Percentiles rank a stretch among this genome's conserved stretches.
Evolutionary conservation across 2,797 vertebrate species (phyloP).

Genomic region (Mionectes olivaceus): DNA sequence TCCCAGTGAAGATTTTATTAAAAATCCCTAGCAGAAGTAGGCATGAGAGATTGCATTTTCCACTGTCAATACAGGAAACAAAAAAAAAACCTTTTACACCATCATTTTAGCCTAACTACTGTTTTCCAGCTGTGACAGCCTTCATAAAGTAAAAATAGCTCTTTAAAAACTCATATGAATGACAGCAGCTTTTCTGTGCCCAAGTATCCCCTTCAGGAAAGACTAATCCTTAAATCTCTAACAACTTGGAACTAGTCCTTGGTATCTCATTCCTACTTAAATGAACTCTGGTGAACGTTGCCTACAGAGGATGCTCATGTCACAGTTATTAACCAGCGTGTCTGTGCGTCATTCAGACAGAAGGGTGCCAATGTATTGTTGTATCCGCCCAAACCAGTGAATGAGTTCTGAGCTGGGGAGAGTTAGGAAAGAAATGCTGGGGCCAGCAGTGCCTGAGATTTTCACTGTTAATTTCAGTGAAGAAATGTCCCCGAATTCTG

Average conservation of each 20-base stretch:
- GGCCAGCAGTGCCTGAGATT: neutral
- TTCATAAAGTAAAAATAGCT: neutral
- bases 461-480: neutral
- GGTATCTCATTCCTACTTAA: neutral
- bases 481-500: neutral
- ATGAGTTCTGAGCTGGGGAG: neutral
- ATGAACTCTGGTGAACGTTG: neutral
- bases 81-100: neutral
- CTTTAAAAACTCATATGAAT: neutral
- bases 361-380: accelerated
- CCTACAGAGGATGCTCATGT: neutral
- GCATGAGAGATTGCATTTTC: neutral
- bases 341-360: neutral
- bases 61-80: neutral
- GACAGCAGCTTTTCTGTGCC: neutral
- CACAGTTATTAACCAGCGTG: neutral
- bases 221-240: neutral
- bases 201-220: neutral
- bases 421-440: neutral
- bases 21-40: neutral
- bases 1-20: neutral
- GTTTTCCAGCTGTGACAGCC: neutral
- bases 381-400: neutral
- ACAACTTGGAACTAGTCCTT: neutral
- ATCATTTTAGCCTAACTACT: neutral